phyloP scores from a whole-genome alignment of 2,797 vertebrate genomes.

The Phrynocephalus guinanensis region DNA sequence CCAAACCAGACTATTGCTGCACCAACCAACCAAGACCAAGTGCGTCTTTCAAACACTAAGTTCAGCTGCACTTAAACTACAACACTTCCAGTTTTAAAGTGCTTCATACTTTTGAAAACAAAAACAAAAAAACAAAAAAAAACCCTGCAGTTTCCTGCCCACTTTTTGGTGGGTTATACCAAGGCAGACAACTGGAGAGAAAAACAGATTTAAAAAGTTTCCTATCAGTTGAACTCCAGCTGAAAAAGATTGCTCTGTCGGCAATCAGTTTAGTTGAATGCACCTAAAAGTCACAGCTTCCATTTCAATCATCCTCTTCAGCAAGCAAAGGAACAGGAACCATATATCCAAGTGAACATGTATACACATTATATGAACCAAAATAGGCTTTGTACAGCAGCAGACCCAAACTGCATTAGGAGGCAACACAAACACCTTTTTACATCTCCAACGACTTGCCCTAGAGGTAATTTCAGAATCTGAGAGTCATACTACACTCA shows the following conservation, averaged over 20 bases:
- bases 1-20: neutral
- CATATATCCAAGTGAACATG: no score
- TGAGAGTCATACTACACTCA: neutral
- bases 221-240: conserved; percentile 56
- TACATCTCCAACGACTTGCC: neutral
- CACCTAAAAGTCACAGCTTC: conserved; percentile 71
- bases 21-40: neutral
- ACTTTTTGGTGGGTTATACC: conserved; percentile 46
- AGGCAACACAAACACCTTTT: neutral
- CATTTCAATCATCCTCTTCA: conserved; percentile 66
- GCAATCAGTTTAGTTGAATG: conserved; percentile 68
- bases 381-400: neutral
- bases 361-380: no score
- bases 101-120: neutral
- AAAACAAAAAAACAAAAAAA: neutral
- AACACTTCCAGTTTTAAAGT: neutral
- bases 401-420: neutral
- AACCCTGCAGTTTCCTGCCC: conserved; percentile 30
- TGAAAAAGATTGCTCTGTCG: conserved; percentile 62
- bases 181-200: conserved; percentile 59
- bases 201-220: conserved; percentile 40
- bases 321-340: conserved; percentile 23
- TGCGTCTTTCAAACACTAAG: neutral
- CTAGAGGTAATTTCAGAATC: neutral
- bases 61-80: neutral